A percentile compares a stretch with the other conserved stretches of the same genome.
Conservation (phyloP, 2,888 invertebrate species). For the Drosophila conformis region DNA sequence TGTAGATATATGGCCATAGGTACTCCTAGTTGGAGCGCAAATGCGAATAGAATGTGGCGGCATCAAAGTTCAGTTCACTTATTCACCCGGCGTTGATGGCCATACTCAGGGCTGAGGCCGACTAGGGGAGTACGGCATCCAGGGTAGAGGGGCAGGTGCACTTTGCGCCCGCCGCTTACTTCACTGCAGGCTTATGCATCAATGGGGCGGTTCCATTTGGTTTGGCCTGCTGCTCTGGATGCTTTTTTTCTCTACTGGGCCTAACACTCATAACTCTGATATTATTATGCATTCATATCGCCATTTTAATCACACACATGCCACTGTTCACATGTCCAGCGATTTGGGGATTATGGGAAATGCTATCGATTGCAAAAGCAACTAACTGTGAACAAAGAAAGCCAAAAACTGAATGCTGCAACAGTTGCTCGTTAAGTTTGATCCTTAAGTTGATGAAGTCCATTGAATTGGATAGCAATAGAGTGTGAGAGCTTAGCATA, state of each 20-base stretch:
- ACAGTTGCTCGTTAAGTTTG: constrained; percentile 16
- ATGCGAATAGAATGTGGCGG: constrained; percentile 81
- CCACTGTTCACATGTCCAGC: constrained; percentile 37
- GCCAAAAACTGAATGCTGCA: constrained; percentile 14
- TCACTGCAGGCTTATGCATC: constrained; percentile 67
- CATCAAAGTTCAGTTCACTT: constrained; percentile 81
- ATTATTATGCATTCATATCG: constrained; percentile 81
- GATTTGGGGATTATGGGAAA: constrained; percentile 61
- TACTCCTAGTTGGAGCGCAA: constrained; percentile 74
- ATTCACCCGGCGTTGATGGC: constrained; percentile 78
- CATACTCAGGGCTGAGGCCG: constrained; percentile 12
- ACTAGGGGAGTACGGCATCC: not conserved
- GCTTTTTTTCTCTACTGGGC: constrained; percentile 18
- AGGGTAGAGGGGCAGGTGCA: constrained; percentile 31
- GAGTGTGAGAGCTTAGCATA: not conserved
- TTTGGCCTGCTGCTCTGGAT: constrained; percentile 8
- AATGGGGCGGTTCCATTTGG: constrained; percentile 10
- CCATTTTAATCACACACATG: constrained; percentile 74
- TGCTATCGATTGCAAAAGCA: constrained; percentile 25
- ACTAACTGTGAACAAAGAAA: constrained; percentile 4
- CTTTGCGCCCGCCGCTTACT: constrained; percentile 61
- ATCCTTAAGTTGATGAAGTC: not conserved
- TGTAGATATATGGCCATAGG: constrained; percentile 76
- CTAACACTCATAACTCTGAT: constrained; percentile 65
- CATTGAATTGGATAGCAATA: not conserved